These are phyloP conservation scores for Apodemia mormo DNA, from an alignment of 2,888 invertebrate genomes.

Conservation along the genomic window DNA sequence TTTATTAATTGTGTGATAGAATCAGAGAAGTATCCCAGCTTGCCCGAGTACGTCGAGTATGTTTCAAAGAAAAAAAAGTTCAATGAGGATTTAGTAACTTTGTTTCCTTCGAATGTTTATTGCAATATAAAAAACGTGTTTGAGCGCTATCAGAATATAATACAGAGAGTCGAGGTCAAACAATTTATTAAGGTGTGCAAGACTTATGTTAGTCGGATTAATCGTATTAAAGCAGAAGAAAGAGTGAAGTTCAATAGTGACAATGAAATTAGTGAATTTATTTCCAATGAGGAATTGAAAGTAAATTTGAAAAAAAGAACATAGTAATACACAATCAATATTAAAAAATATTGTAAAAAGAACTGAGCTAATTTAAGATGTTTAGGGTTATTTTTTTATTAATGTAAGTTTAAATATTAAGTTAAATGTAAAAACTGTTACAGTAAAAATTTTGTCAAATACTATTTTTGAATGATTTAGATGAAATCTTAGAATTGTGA, in stretches of 20 bases:
- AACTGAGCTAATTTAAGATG: too few species aligned
- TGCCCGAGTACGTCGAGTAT: constrained; percentile 35
- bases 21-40: constrained; percentile 34
- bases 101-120: constrained; percentile 35
- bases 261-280: constrained; percentile 39
- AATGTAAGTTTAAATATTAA: too few species aligned
- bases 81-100: constrained; percentile 33
- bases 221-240: constrained; percentile 42
- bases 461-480: too few species aligned
- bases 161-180: constrained; percentile 31
- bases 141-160: constrained; percentile 30
- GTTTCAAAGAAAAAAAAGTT: constrained; percentile 35
- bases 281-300: constrained; percentile 28
- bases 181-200: constrained; percentile 36
- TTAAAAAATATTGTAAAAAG: too few species aligned
- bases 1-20: constrained; percentile 36
- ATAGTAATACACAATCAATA: background rate
- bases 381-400: too few species aligned
- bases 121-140: constrained; percentile 20
- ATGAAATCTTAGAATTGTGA: too few species aligned
- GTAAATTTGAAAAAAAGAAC: constrained; percentile 16
- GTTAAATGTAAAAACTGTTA: too few species aligned
- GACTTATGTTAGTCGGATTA: constrained; percentile 32
- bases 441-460: too few species aligned
- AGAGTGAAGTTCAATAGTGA: constrained; percentile 34